A percentile compares a stretch with the other conserved stretches of the same genome.
Conservation (phyloP, 2,888 invertebrate species). For the Athetis lepigone region DNA sequence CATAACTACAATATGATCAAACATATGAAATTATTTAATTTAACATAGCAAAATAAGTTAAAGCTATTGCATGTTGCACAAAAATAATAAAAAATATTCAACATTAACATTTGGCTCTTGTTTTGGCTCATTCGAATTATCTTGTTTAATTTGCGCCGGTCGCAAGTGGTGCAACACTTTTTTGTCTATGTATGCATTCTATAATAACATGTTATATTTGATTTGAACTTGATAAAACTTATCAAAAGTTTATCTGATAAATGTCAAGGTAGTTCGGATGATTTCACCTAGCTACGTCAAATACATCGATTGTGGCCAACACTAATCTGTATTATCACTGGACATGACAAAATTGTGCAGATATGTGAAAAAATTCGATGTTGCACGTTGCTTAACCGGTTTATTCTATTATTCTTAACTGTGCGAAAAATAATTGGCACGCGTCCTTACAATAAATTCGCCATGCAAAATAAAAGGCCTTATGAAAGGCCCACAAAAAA, state of each 20-base stretch:
- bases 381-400: conserved; percentile 25
- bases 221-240: conserved; percentile 40
- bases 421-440: background rate
- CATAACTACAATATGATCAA: too few species aligned
- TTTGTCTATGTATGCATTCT: conserved; percentile 10
- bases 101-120: too few species aligned
- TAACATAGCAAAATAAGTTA: too few species aligned
- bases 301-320: conserved; percentile 19
- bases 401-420: background rate
- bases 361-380: background rate
- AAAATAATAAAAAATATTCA: too few species aligned
- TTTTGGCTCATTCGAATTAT: too few species aligned
- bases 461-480: background rate
- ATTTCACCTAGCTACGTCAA: conserved; percentile 28
- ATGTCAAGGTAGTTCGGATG: conserved; percentile 39
- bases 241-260: conserved; percentile 49
- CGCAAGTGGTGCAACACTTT: too few species aligned
- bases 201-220: conserved; percentile 20
- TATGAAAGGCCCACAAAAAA: background rate
- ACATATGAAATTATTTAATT: too few species aligned
- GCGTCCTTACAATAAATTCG: background rate
- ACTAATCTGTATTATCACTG: conserved; percentile 4
- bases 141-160: too few species aligned
- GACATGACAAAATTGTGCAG: conserved; percentile 1
- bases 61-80: too few species aligned